Conservation (phyloP, 53 echinoderm and acorn worm species). For the Apostichopus leukothele region DNA sequence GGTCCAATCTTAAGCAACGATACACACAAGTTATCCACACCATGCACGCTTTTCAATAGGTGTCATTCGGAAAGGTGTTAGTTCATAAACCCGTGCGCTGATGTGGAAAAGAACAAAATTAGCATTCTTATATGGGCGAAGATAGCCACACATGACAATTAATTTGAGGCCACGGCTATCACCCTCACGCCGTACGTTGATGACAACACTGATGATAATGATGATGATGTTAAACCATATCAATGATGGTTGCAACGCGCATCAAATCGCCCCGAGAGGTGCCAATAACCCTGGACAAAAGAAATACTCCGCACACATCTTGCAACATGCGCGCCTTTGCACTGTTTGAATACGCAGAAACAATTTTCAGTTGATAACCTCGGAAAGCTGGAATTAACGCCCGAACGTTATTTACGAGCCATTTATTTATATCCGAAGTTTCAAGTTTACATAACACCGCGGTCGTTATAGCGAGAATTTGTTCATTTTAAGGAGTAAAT, state of each 20-base stretch:
- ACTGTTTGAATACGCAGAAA: too few species aligned
- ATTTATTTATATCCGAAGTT: too few species aligned
- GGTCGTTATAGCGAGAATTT: too few species aligned
- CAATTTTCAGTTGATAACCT: too few species aligned
- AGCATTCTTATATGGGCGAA: slow-evolving; percentile 25
- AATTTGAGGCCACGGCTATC: slow-evolving; percentile 22
- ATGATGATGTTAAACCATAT: not conserved
- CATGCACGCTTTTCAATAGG: not conserved
- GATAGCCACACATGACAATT: slow-evolving; percentile 28
- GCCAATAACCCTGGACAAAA: not conserved
- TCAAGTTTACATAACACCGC: too few species aligned
- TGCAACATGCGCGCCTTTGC: too few species aligned
- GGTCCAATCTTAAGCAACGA: slow-evolving; percentile 32
- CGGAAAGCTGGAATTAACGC: too few species aligned
- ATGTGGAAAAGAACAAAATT: slow-evolving; percentile 42
- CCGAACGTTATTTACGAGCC: too few species aligned
- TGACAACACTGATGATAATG: not conserved
- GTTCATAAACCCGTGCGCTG: slow-evolving; percentile 34
- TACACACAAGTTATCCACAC: not conserved
- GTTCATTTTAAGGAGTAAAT: too few species aligned
- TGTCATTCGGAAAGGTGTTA: slow-evolving; percentile 32
- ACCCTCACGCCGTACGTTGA: not conserved
- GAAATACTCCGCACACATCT: too few species aligned
- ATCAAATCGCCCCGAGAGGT: not conserved
- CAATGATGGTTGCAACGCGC: not conserved